Evolutionary conservation across 1,140 invertebrate species (phyloP).

Genomic region (Temnothorax longispinosus): DNA sequence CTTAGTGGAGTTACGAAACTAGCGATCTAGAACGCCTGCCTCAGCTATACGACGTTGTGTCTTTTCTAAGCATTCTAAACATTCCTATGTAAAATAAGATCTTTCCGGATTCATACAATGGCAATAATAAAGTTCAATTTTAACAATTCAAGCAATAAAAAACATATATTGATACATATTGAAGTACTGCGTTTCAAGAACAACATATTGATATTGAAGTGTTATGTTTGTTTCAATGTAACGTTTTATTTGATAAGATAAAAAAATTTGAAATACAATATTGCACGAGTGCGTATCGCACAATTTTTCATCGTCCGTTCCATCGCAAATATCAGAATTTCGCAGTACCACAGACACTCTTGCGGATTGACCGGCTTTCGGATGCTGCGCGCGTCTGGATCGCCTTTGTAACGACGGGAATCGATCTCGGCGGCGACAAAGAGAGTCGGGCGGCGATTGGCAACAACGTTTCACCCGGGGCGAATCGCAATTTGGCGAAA

Average conservation of each 20-base stretch:
- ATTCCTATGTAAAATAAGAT: background rate
- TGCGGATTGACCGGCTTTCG: background rate
- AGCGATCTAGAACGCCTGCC: background rate
- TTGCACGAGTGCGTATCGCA: background rate
- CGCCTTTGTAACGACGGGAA: constrained; percentile 50
- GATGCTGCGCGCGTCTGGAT: constrained; percentile 27
- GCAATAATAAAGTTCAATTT: background rate
- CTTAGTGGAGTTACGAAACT: background rate
- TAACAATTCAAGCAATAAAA: background rate
- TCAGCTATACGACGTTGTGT: background rate
- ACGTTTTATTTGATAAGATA: background rate
- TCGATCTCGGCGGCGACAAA: constrained; percentile 41
- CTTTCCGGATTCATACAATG: background rate
- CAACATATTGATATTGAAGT: background rate
- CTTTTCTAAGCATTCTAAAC: background rate
- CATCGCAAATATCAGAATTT: background rate
- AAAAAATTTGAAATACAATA: background rate
- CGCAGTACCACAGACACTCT: background rate
- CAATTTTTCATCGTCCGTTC: background rate
- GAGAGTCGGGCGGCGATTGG: constrained; percentile 10
- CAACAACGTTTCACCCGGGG: background rate
- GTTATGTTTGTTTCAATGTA: background rate
- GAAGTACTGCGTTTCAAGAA: background rate
- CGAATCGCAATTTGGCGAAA: constrained; percentile 40
- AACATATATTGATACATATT: background rate